Conservation (phyloP, 2,888 invertebrate genomes). For the Clistopyga incitator region DNA sequence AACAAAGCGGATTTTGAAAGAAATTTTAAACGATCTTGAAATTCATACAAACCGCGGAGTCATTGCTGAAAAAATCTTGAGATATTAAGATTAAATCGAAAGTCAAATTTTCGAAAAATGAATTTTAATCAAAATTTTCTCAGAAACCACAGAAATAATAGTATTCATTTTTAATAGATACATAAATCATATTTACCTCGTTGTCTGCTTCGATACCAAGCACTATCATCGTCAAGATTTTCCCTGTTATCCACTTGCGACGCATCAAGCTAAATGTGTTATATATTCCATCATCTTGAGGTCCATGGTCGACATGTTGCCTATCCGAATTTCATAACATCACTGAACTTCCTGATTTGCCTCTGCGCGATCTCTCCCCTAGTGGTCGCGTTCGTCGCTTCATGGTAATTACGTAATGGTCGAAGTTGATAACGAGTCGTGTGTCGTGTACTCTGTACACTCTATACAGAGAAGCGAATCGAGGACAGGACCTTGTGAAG, state of each 20-base stretch:
- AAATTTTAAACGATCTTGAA: too few species aligned
- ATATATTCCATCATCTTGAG: background rate
- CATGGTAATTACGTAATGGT: constrained; percentile 74
- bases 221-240: background rate
- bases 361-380: constrained; percentile 9
- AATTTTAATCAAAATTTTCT: too few species aligned
- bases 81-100: too few species aligned
- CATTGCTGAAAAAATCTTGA: too few species aligned
- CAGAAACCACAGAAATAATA: too few species aligned
- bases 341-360: constrained; percentile 10
- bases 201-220: too few species aligned
- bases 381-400: constrained; percentile 68
- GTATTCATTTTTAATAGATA: too few species aligned
- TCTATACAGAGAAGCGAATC: constrained; percentile 7
- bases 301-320: background rate
- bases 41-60: too few species aligned
- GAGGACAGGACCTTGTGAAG: background rate
- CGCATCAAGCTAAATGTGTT: background rate
- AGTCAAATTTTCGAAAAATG: too few species aligned
- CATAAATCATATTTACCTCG: too few species aligned
- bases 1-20: too few species aligned
- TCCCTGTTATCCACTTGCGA: background rate
- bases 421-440: constrained; percentile 74
- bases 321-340: background rate
- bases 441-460: too few species aligned